Evolutionary conservation across 2,797 vertebrate genomes (phyloP), one percentile per base, ranked within the genome.

Genomic region (Acrossocheilus wenchowensis): DNA sequence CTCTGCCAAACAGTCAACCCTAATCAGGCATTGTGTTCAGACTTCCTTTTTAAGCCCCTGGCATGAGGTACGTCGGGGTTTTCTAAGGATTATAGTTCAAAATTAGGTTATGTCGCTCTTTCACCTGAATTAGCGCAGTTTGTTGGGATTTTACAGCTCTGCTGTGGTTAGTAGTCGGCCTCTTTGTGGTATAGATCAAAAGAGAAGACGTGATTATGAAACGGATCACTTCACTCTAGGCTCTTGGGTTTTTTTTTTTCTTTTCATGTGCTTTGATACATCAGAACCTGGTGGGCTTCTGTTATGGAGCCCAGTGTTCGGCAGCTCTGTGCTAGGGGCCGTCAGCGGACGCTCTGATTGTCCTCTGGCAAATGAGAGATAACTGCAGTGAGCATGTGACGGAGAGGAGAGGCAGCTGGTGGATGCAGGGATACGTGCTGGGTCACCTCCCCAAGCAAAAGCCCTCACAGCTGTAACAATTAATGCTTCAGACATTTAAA

Each of bases 21-120:
- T 88, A 57, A 87, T 87, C 83, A 50, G 66, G 50, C 78, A 84
- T 84, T 89, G 83, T 89, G 57, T 74, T 86, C 72, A 39, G 74
- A 78, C 19, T 81, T 68, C 41, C 84, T 79, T 83, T 87, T 78
- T 69, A 71, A 85, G 36, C 81, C 71, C 52, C 81, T 86, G 78
- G 66, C 84, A 82, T 83, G 43, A 52, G 45, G n/a, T 87, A 78
- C 54, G 26, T 75, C 34, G n/a, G 34, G 45, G 81, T 86, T 89
- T 82, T 84, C n/a, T 71, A 68, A 74, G 57, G 85, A 85, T 87
- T 87, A 87, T 69, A 48, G 62, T 83, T 73, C 75, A 78, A 50
- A 83, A 85, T 78, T 78, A 57, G 83, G 83, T 79, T 85, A 85
- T 79, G 79, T 82, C 21, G 5, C 26, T 30, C 82, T 48, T 60